Percentiles rank a stretch among this genome's conserved stretches.
Evolutionary conservation across 2,113 vertebrate genomes (phyloP).

Genomic region (Limanda limanda): DNA sequence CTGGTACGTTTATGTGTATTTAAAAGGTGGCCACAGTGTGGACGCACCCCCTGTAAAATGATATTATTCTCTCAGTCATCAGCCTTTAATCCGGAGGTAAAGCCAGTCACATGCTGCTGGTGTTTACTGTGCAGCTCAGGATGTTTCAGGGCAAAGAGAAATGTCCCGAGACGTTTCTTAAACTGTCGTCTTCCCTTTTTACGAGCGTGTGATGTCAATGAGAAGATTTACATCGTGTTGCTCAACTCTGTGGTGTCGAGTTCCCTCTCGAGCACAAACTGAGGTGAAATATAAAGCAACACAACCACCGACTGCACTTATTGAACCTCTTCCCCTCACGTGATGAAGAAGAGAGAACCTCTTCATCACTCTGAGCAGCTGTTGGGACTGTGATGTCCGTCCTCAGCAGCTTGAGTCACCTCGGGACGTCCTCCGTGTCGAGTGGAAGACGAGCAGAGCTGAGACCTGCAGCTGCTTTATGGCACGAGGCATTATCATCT

Average conservation of each 20-base stretch:
- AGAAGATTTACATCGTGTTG: background rate
- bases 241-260: background rate
- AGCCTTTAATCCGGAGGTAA: constrained; percentile 50
- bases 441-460: too few relatives aligned
- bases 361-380: too few relatives aligned
- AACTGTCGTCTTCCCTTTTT: background rate
- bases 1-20: background rate
- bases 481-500: constrained; percentile 1
- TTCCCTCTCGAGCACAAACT: background rate
- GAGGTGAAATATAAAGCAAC: too few relatives aligned
- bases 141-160: too few relatives aligned
- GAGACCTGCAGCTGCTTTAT: too few relatives aligned
- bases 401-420: background rate
- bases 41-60: background rate
- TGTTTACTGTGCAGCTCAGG: constrained; percentile 36
- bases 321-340: too few relatives aligned
- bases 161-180: background rate
- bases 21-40: background rate
- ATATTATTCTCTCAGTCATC: constrained; percentile 16
- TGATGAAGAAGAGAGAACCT: too few relatives aligned
- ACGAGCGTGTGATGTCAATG: background rate
- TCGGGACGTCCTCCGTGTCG: too few relatives aligned
- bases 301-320: too few relatives aligned
- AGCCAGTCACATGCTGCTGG: constrained; percentile 56
- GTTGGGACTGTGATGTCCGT: too few relatives aligned